phyloP scores from a whole-genome alignment of 2,113 vertebrate genomes.

The Chroicocephalus ridibundus region DNA sequence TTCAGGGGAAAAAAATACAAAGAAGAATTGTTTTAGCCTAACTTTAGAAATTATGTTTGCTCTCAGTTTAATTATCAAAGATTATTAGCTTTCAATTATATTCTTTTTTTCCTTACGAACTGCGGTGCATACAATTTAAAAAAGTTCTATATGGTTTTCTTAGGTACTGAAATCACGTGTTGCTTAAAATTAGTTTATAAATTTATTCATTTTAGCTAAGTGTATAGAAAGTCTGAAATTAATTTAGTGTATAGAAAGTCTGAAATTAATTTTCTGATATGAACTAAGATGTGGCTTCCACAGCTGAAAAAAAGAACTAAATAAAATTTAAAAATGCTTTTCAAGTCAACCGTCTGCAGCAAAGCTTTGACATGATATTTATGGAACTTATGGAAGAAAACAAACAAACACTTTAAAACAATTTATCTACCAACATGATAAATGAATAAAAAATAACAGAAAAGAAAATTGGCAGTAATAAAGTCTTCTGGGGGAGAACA shows the following conservation, averaged over 20 bases:
- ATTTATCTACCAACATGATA: neutral
- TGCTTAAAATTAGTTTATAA: neutral
- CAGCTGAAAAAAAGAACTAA: neutral
- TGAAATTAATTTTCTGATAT: neutral
- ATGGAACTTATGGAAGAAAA: neutral
- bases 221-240: neutral
- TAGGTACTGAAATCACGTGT: neutral
- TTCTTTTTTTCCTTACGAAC: neutral
- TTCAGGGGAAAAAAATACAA: neutral
- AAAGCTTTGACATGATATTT: neutral
- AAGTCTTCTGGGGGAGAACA: neutral
- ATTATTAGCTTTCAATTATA: neutral
- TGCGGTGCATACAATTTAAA: neutral
- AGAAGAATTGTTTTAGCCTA: neutral
- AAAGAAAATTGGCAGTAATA: neutral
- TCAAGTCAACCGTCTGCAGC: neutral
- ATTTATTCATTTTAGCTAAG: neutral
- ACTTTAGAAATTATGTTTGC: neutral
- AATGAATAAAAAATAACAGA: neutral
- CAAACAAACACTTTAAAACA: neutral
- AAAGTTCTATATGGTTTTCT: neutral
- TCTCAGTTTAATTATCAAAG: neutral
- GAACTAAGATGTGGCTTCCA: neutral
- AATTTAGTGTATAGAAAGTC: neutral
- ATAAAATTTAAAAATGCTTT: neutral